Conservation (phyloP, 2,797 vertebrate genomes). For the Schizothorax lantsangensis region DNA sequence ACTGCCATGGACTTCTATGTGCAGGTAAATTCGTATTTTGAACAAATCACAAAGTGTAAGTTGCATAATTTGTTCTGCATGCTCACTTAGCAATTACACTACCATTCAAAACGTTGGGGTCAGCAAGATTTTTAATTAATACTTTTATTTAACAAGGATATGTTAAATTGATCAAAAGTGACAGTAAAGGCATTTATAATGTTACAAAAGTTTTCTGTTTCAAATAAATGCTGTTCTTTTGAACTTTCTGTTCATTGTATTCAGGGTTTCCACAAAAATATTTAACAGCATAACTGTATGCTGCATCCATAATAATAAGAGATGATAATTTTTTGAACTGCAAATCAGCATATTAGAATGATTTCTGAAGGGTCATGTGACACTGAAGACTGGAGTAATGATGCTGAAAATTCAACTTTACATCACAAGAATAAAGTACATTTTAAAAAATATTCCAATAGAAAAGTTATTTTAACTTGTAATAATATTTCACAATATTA, state of each 20-base stretch:
- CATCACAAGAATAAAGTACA: neutral
- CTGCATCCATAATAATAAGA: neutral
- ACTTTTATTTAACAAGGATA: neutral
- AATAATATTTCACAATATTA: neutral
- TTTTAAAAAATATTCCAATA: neutral
- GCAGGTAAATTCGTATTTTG: conserved; percentile 78
- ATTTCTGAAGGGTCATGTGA: conserved; percentile 9
- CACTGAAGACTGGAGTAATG: neutral
- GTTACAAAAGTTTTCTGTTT: neutral
- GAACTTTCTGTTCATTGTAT: neutral
- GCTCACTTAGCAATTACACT: neutral
- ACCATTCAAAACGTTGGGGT: neutral
- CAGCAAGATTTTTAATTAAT: neutral
- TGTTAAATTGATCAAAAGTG: neutral
- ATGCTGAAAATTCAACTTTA: neutral
- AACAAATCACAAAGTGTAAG: neutral
- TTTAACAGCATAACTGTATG: neutral
- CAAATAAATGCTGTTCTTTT: neutral
- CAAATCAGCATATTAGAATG: neutral
- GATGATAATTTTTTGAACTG: neutral
- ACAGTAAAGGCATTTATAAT: neutral
- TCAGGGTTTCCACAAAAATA: neutral
- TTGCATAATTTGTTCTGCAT: neutral
- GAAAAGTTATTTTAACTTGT: neutral
- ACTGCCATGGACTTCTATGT: conserved; percentile 96